Evolutionary conservation across 2,888 invertebrate species (phyloP).

Genomic region (Galeruca laticollis): DNA sequence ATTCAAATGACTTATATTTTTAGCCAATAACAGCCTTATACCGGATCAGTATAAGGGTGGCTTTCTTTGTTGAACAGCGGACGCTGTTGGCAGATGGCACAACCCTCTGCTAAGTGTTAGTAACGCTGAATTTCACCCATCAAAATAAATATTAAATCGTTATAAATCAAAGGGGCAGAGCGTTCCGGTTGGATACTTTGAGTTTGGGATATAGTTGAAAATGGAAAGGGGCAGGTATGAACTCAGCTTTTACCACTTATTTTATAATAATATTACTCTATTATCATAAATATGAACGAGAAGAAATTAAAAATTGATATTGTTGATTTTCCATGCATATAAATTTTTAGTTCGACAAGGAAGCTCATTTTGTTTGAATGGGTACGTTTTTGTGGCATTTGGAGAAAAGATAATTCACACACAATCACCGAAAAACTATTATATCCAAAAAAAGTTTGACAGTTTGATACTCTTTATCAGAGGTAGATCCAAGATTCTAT

Average conservation of each 20-base stretch:
- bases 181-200: conserved; percentile 56
- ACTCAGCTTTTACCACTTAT: conserved; percentile 15
- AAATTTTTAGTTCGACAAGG: too few relatives aligned
- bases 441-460: too few relatives aligned
- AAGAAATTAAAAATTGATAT: too few relatives aligned
- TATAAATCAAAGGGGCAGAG: conserved; percentile 65
- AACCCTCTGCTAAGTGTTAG: conserved; percentile 64
- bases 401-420: too few relatives aligned
- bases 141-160: conserved; percentile 69
- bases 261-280: too few relatives aligned
- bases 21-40: conserved; percentile 47
- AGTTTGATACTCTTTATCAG: too few relatives aligned
- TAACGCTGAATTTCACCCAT: conserved; percentile 69
- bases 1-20: conserved; percentile 13
- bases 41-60: conserved; percentile 43
- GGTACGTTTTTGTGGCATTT: too few relatives aligned
- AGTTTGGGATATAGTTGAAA: conserved; percentile 36
- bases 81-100: conserved; percentile 66
- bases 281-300: too few relatives aligned
- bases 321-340: too few relatives aligned
- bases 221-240: conserved; percentile 39
- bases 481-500: too few relatives aligned
- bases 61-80: conserved; percentile 58
- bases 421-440: too few relatives aligned
- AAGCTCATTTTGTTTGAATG: too few relatives aligned